Base-by-base conservation (phyloP, 1,140 invertebrate genomes). In the Drosophila kohkoa region DNA sequence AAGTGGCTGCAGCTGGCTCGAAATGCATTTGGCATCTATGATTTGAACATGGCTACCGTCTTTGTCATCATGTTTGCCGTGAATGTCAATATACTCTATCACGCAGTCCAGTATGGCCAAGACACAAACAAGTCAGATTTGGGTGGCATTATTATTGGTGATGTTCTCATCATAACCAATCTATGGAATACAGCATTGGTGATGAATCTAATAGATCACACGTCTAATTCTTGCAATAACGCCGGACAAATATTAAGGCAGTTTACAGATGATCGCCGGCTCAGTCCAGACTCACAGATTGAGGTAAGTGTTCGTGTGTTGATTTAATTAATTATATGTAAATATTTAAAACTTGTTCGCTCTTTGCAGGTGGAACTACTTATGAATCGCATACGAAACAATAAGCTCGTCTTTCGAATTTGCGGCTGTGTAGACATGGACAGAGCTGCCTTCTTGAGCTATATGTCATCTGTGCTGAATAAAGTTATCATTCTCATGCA, bases 401-500 rank as follows among this genome's bases (percentile, higher is more conserved):
- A 87, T 16, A 72, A 60, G 0, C 67, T 90, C 11, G 46, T 64
- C 32, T 90, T 81, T 11, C 54, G 69, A 4, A 59, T 90, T 2
- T 87, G 52, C 30, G 57, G 59, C n/a, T 20, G 76, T 8, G 58
- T 90, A 1, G 15, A 69, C 3, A 20, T 90, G 2, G 57, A 90
- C 57, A 90, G 78, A 15, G 46, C 79, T 2, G 64, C 77, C 4
- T 65, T 72, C 1, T 45, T 90, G 1, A 41, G 58, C 1, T 90
- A 81, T 35, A 65, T 90, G 15, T 16, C 30, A 0, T 43, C 71
- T 0, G 73, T 90, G 0, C 13, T 90, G 5, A 48, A 64, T 20
- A 46, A 90, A 8, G 55, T 90, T 1, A 76, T 90, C 1, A 64
- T 90, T n/a, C 49, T 90, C 0, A 82, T 90, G 77, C 87, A 90